These are phyloP conservation scores for Pipistrellus nathusii DNA, from an alignment of 2,797 vertebrate species.

Conservation along the genomic window DNA sequence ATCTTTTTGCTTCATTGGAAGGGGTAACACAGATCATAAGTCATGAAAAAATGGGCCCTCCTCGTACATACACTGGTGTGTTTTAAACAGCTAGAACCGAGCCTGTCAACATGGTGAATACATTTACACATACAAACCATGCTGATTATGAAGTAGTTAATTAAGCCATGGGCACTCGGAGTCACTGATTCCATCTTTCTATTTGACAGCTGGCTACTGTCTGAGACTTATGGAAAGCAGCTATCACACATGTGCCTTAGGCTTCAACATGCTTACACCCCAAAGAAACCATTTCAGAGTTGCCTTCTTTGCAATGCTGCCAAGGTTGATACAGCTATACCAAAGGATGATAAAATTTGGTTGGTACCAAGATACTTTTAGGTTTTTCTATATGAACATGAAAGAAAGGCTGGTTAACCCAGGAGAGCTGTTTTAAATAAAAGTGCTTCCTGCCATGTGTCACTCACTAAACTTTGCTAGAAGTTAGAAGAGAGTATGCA, in stretches of 20 bases:
- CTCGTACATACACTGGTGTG: background rate
- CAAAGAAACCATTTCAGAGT: constrained; percentile 52
- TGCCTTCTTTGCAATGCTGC: constrained; percentile 62
- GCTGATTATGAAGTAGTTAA: background rate
- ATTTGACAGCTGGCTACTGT: constrained; percentile 15
- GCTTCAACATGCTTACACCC: background rate
- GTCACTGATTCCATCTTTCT: background rate
- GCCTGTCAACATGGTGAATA: background rate
- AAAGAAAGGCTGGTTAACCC: constrained; percentile 39
- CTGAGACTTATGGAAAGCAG: constrained; percentile 38
- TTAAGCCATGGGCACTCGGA: background rate
- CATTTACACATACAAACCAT: background rate
- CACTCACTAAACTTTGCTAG: constrained; percentile 45
- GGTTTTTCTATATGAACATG: constrained; percentile 27
- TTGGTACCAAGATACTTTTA: constrained; percentile 16
- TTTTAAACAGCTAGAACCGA: background rate
- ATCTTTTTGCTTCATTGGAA: background rate
- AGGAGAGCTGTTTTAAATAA: constrained; percentile 58
- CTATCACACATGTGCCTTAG: background rate
- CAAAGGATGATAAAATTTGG: constrained; percentile 52
- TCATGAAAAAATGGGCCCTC: background rate
- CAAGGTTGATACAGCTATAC: constrained; percentile 36
- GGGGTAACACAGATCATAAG: background rate
- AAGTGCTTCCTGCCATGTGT: constrained; percentile 64
- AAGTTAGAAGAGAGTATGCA: constrained; percentile 26